Base-by-base conservation (phyloP, 2,797 vertebrate species). In the Hypotaenidia philippensis region DNA sequence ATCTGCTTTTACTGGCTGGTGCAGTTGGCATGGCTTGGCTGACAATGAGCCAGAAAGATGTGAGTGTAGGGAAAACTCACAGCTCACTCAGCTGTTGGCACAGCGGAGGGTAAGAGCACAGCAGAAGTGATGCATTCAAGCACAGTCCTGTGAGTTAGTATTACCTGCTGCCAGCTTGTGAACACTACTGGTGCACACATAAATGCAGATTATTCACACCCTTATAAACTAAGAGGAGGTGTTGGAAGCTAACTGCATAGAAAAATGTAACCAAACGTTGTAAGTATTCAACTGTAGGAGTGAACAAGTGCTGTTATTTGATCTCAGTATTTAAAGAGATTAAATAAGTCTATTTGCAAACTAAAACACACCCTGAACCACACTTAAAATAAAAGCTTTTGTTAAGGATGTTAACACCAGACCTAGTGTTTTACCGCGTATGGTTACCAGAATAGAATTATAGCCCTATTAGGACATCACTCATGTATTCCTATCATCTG, bases 1-100 rank as follows among this genome's bases (percentile, higher is more conserved):
- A 98, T 98, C 98, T 98, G 97, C 97, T 98, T 98, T 98, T 97
- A 97, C 97, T 98, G 98, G 97, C 97, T 90, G 94, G 93, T 83
- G 77, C 86, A 95, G 95, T 61, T 98, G 98, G 98, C 97, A 96
- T 91, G 86, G 91, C 86, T 95, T 89, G 96, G 78, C 97, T 97
- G 97, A 98, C 95, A 97, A 97, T 95, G 64, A 97, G 97, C 97
- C 97, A 98, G 98, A 97, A 94, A 97, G 97, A 98, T 97, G 95
- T 85, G 95, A 97, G 94, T 86, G 83, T 75, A 89, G 93, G 95
- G 92, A 96, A 97, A 97, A 97, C 78, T 97, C 96, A 72, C 69
- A 61, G 93, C 82, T 88, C 95, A 85, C 95, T 96, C 96, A 86
- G 84, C 93, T 90, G 89, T 86, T 98, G 97, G 96, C 97, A 94